phyloP scores from a whole-genome alignment of 2,113 vertebrate species.

The Illadopsis cleaveri region DNA sequence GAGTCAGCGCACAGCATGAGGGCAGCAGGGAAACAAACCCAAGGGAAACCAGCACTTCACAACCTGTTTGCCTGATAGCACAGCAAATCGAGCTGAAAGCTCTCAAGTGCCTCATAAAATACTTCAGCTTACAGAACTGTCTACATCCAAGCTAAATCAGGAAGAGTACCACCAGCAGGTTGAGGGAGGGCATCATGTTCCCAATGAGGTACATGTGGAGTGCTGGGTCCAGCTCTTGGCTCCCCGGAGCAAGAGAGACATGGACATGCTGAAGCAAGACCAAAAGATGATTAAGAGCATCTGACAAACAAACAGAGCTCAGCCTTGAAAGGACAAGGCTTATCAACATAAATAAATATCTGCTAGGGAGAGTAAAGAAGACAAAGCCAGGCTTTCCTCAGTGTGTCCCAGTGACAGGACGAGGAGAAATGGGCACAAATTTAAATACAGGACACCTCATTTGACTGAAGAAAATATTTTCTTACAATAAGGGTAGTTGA shows the following conservation, averaged over 20 bases:
- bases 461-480: neutral
- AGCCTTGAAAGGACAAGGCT: neutral
- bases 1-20: accelerated
- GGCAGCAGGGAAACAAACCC: neutral
- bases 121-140: neutral
- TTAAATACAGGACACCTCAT: neutral
- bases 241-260: neutral
- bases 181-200: neutral
- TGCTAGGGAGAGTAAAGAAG: neutral
- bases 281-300: neutral
- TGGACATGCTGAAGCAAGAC: neutral
- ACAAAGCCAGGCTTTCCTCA: neutral
- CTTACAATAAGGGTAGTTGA: neutral
- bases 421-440: neutral
- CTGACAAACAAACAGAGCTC: neutral
- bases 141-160: neutral
- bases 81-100: neutral
- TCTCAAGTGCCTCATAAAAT: neutral
- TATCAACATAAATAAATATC: neutral
- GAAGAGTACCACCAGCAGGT: neutral
- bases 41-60: neutral
- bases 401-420: neutral
- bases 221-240: neutral
- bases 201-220: neutral
- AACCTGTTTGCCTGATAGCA: neutral